A percentile compares a stretch with the other conserved stretches of the same genome.
These are phyloP conservation scores for Zaprionus bogoriensis DNA, from an alignment of 2,888 invertebrate genomes.

Conservation along the genomic window DNA sequence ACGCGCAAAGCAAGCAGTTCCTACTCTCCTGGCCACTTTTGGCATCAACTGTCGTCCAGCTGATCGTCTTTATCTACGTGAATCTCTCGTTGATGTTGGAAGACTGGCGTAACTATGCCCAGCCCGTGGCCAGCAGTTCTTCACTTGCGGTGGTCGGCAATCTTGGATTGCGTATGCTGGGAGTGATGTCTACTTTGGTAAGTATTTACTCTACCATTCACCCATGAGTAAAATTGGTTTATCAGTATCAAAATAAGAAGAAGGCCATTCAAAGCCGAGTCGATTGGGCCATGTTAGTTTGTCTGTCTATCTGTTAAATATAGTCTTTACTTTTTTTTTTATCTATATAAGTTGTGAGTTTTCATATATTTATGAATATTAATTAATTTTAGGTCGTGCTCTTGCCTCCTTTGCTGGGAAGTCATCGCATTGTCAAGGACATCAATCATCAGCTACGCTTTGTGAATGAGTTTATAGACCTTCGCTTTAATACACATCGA, in stretches of 20 bases:
- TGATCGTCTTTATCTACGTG: slow-evolving; percentile 49
- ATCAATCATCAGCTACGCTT: slow-evolving; percentile 43
- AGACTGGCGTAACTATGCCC: slow-evolving; percentile 45
- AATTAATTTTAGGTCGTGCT: slow-evolving; percentile 35
- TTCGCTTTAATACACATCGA: slow-evolving; percentile 39
- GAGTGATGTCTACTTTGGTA: slow-evolving; percentile 40
- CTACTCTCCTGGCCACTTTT: slow-evolving; percentile 35
- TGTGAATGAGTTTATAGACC: slow-evolving; percentile 19
- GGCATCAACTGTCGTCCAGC: slow-evolving; percentile 35
- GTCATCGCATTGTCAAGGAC: slow-evolving; percentile 3
- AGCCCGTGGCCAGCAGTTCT: slow-evolving; percentile 53
- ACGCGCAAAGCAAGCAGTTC: slow-evolving; percentile 16
- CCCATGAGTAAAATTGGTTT: too few relatives aligned
- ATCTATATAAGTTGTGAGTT: too few relatives aligned
- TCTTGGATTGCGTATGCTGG: slow-evolving; percentile 43
- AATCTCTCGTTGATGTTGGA: slow-evolving; percentile 43
- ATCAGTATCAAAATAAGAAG: too few relatives aligned
- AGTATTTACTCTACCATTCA: too few relatives aligned
- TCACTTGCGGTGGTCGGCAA: slow-evolving; percentile 40
- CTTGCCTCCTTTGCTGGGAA: slow-evolving; percentile 24
- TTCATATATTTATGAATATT: too few relatives aligned
- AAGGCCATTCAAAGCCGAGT: too few relatives aligned
- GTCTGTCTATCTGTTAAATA: too few relatives aligned
- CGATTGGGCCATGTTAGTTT: too few relatives aligned
- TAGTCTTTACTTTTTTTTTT: too few relatives aligned